Evolutionary conservation across 2,797 vertebrate genomes (phyloP), one percentile per base, ranked within the genome.

Genomic region (Eidolon dupreanum): DNA sequence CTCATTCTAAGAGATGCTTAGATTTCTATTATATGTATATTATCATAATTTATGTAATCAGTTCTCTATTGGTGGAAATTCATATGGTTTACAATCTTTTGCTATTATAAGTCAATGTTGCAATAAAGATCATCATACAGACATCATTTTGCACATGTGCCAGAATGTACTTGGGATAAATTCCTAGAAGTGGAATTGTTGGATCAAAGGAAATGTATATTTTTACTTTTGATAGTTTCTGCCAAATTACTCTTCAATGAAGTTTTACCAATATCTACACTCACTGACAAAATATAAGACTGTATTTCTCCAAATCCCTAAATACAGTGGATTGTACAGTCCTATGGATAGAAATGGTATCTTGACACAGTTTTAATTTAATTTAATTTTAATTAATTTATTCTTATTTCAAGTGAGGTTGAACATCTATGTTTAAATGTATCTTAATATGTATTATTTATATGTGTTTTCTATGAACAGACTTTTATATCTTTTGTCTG

Each of bases 211-310:
- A 90, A 88, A 86, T 49, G 13, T 3, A 20, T 75, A 74, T 81
- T 92, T 93, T 95, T 85, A 84, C 71, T 96, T 90, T 89, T 61
- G 41, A 92, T 59, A 53, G 55, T 82, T 89, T 77, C 57, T 89
- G 86, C 86, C 96, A 96, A 96, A 81, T 91, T 91, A 83, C 19
- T 94, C 78, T 95, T 93, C 95, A 51, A 19, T 87, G 24, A 93
- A 36, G 19, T 65, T 95, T 89, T 70, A 88, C 38, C 36, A 95
- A 2, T 22, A 16, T 75, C 41, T 89, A 16, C 0, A 20, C 33
- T 86, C 16, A 22, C 68, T 57, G 28, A 94, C 24, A 96, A 93
- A 94, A 71, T 59, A 59, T 20, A 20, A 86, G 12, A n/a, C 8
- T 19, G 6, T 66, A 11, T 65, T 88, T 85, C 38, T 41, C 63